These are phyloP conservation scores for Odontamblyopus rebecca DNA, from an alignment of 2,797 vertebrate species.

Conservation along the genomic window DNA sequence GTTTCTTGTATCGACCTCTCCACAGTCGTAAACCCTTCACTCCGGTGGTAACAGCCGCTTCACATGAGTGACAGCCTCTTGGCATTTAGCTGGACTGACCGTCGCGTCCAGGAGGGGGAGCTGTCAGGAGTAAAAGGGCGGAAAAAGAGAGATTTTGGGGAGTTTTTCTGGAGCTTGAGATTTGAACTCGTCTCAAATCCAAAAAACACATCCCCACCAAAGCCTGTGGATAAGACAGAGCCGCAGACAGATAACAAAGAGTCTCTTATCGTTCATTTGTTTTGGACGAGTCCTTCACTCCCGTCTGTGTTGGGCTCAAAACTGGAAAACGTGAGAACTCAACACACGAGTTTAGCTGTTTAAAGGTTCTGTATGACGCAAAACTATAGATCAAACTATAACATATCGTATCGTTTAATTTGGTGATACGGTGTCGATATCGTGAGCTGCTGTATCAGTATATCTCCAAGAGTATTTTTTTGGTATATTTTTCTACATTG, in stretches of 20 bases:
- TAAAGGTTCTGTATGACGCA: not conserved
- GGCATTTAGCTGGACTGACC: slow-evolving; percentile 30
- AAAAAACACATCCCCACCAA: slow-evolving; percentile 54
- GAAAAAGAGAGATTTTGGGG: slow-evolving; percentile 25
- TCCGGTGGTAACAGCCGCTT: slow-evolving; percentile 38
- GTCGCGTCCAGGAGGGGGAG: slow-evolving; percentile 39
- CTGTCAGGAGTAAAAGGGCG: slow-evolving; percentile 33
- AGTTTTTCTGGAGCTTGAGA: slow-evolving; percentile 37
- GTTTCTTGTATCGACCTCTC: too few relatives aligned
- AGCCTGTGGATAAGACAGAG: slow-evolving; percentile 51
- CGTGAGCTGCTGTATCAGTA: too few relatives aligned
- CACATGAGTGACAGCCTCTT: slow-evolving; percentile 54
- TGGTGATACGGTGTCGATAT: too few relatives aligned
- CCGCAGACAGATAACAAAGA: slow-evolving; percentile 59
- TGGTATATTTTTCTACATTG: too few relatives aligned
- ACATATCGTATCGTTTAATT: too few relatives aligned
- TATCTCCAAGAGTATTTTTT: too few relatives aligned
- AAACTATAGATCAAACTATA: too few relatives aligned
- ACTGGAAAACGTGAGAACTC: slow-evolving; percentile 19
- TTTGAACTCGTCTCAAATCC: slow-evolving; percentile 39
- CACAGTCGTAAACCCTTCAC: not conserved
- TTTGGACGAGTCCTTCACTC: slow-evolving; percentile 31
- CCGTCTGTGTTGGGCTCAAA: slow-evolving; percentile 23
- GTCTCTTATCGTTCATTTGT: slow-evolving; percentile 52
- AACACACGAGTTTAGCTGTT: slow-evolving; percentile 31